phyloP scores from a whole-genome alignment of 2,113 vertebrate genomes.

The Phrynosoma platyrhinos region DNA sequence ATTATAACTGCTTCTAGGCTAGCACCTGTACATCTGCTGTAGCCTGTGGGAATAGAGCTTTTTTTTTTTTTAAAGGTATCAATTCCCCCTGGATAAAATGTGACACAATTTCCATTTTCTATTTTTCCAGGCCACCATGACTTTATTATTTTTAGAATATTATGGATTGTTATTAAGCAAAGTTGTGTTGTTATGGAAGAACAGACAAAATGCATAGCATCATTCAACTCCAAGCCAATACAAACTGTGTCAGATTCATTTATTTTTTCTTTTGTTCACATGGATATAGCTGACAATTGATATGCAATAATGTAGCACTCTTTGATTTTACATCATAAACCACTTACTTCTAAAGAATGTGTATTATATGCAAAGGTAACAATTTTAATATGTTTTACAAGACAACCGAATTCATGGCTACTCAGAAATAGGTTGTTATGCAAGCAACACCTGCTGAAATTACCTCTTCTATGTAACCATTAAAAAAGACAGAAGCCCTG shows the following conservation, averaged over 20 bases:
- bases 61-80: conserved; percentile 49
- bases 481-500: no score
- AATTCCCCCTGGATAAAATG: conserved; percentile 54
- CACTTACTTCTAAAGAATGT: conserved; percentile 4
- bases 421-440: not conserved
- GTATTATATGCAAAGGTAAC: conserved; percentile 46
- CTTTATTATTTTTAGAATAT: conserved; percentile 69
- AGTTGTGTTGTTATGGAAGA: conserved; percentile 47
- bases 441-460: not conserved
- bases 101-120: conserved; percentile 67
- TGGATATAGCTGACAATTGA: not conserved
- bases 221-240: not conserved
- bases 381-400: conserved; percentile 47
- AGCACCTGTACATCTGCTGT: conserved; percentile 70
- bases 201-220: conserved; percentile 20
- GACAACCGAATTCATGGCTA: not conserved
- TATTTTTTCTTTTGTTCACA: conserved; percentile 20
- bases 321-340: conserved; percentile 41
- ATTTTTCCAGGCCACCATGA: conserved; percentile 55
- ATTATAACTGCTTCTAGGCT: conserved; percentile 73
- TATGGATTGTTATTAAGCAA: conserved; percentile 61
- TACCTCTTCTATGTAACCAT: not conserved
- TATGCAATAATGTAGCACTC: conserved; percentile 1
- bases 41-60: conserved; percentile 56
- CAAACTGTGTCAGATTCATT: not conserved